These are phyloP conservation scores for Julus scandinavius DNA, from an alignment of 2,888 invertebrate genomes.

Conservation along the genomic window DNA sequence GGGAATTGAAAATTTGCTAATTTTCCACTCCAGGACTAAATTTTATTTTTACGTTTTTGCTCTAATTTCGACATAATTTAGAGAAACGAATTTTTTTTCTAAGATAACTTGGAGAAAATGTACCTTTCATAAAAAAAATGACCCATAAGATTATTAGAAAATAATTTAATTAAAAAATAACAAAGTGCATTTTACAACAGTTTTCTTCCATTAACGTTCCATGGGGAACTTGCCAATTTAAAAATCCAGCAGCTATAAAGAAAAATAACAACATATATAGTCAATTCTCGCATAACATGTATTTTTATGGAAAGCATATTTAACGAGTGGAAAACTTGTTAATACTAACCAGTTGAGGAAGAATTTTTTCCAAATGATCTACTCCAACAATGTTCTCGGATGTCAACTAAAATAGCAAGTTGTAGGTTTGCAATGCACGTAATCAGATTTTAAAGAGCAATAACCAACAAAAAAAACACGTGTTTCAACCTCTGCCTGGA, in stretches of 20 bases:
- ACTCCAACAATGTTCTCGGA: slow-evolving; percentile 43
- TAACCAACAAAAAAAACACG: background rate
- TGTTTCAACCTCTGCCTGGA: slow-evolving; percentile 36
- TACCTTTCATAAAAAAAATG: too few species aligned
- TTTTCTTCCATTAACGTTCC: too few species aligned
- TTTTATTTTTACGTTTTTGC: too few species aligned
- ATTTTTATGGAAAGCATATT: too few species aligned
- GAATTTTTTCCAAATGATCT: slow-evolving; percentile 52
- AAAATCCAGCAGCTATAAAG: slow-evolving; percentile 51
- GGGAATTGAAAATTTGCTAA: too few species aligned
- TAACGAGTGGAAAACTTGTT: background rate
- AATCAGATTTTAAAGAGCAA: background rate
- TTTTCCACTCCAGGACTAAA: too few species aligned
- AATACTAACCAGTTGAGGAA: slow-evolving; percentile 51
- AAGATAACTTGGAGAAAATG: too few species aligned
- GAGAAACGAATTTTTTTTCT: too few species aligned
- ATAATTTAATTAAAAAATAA: background rate
- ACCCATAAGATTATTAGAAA: background rate
- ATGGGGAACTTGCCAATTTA: background rate
- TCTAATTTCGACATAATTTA: too few species aligned
- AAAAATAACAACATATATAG: background rate
- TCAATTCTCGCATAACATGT: background rate
- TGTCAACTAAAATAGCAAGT: slow-evolving; percentile 33
- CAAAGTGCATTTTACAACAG: too few species aligned
- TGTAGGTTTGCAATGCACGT: background rate